These are phyloP conservation scores for Lonchura striata DNA, from an alignment of 2,113 vertebrate genomes.

Conservation along the genomic window DNA sequence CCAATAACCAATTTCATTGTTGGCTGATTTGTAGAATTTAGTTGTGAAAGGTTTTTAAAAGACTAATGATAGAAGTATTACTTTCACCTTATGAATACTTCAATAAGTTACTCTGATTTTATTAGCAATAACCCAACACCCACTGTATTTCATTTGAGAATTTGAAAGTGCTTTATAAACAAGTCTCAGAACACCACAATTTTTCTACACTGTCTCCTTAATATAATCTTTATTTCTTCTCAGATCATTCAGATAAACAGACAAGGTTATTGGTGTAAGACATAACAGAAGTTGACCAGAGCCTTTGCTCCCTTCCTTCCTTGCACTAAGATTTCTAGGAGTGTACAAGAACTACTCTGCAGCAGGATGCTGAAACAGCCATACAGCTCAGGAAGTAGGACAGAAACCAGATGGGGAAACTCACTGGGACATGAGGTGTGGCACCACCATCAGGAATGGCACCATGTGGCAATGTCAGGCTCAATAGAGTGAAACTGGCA, in stretches of 20 bases:
- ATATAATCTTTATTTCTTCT: not conserved
- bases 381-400: not conserved
- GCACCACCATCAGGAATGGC: not conserved
- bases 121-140: not conserved
- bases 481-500: not conserved
- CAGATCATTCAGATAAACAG: not conserved
- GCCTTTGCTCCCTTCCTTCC: not conserved
- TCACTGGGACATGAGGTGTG: not conserved
- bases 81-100: not conserved
- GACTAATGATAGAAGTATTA: not conserved
- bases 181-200: not conserved
- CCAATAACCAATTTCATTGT: constrained; percentile 41
- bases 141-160: not conserved
- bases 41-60: not conserved
- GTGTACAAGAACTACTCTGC: not conserved
- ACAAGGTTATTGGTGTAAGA: not conserved
- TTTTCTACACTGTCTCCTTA: not conserved
- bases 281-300: not conserved
- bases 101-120: not conserved
- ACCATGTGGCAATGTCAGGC: not conserved
- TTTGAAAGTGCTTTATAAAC: not conserved
- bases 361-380: not conserved
- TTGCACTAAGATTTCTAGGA: not conserved
- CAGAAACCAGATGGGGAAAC: not conserved
- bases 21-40: constrained; percentile 29